A percentile compares a stretch with the other conserved stretches of the same genome.
Evolutionary conservation across 2,888 invertebrate genomes (phyloP).

Genomic region (Laothoe populi): DNA sequence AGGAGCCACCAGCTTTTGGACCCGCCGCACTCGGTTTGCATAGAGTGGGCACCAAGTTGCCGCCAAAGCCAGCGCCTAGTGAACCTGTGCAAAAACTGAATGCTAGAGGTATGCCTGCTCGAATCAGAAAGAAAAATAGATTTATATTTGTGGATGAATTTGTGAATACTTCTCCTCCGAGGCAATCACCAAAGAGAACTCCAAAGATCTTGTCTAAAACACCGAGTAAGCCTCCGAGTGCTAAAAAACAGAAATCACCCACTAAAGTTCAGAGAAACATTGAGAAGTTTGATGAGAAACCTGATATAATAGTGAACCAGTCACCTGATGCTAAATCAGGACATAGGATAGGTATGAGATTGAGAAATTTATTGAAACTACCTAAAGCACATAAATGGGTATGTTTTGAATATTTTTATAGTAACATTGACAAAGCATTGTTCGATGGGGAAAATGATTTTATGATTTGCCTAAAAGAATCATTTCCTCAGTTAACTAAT

Average conservation of each 20-base stretch:
- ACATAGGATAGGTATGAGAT: conserved; percentile 94
- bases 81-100: conserved; percentile 93
- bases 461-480: conserved; percentile 95
- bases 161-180: conserved; percentile 90
- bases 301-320: conserved; percentile 65
- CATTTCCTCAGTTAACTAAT: conserved; percentile 96
- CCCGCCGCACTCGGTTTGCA: conserved; percentile 92
- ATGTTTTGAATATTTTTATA: conserved; percentile 99
- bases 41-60: conserved; percentile 90
- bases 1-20: conserved; percentile 89
- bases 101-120: conserved; percentile 94
- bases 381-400: conserved; percentile 99
- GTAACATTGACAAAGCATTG: conserved; percentile 97
- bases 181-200: conserved; percentile 88
- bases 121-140: conserved; percentile 95
- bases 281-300: conserved; percentile 75
- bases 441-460: conserved; percentile 99
- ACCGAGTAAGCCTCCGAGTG: conserved; percentile 71
- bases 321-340: conserved; percentile 93
- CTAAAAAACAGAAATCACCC: conserved; percentile 81
- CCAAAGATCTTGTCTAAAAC: conserved; percentile 84
- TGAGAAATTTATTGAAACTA: conserved; percentile 96
- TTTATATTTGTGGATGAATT: conserved; percentile 96
- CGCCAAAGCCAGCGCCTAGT: conserved; percentile 88
- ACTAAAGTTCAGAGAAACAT: conserved; percentile 78